Base-by-base conservation (phyloP, 2,797 vertebrate species). In the Emys orbicularis region DNA sequence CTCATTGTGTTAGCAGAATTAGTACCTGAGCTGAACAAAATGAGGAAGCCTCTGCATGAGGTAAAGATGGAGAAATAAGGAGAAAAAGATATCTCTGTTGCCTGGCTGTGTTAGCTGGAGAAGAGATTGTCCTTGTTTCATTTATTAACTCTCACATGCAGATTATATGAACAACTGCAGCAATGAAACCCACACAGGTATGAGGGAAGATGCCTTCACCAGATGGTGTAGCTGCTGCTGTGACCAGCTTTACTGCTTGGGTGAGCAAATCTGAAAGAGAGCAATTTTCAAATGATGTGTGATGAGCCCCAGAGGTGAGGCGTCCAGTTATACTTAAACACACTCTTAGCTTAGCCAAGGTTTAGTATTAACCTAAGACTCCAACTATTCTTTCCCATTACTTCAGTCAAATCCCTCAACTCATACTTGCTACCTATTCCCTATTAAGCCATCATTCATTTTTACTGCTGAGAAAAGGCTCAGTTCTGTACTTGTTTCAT, bases 41-140 rank as follows among this genome's bases (percentile, higher is more conserved):
- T 84, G 79, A 56, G 37, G 81, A 5, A 4, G 53, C 44, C 81
- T 47, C 15, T 72, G 7, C 21, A 86, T 2, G 10, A 29, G 76
- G 34, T 34, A 53, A 90, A 76, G 9, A 83, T 23, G 92, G 80
- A 83, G 79, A 87, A 93, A 83, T 84, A 80, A 27, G 21, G 27
- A 83, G 25, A 81, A 92, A 57, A 34, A 41, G 37, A 81, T 15
- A 88, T 76, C 12, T 59, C n/a, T 37, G 41, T 47, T 84, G 27
- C 18, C 91, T 87, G 83, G n/a, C 16, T 94, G 84, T 61, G 37
- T 77, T 89, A 94, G 79, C 50, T 57, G 57, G 59, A 89, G 80
- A 97, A 95, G 34, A 95, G 91, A 61, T 6, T 37, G 18, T 44
- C 49, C 77, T 82, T 5, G 4, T 79, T 88, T 90, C 41, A 79